These are phyloP conservation scores for Danio aesculapii DNA, from an alignment of 2,797 vertebrate genomes.

Conservation along the genomic window DNA sequence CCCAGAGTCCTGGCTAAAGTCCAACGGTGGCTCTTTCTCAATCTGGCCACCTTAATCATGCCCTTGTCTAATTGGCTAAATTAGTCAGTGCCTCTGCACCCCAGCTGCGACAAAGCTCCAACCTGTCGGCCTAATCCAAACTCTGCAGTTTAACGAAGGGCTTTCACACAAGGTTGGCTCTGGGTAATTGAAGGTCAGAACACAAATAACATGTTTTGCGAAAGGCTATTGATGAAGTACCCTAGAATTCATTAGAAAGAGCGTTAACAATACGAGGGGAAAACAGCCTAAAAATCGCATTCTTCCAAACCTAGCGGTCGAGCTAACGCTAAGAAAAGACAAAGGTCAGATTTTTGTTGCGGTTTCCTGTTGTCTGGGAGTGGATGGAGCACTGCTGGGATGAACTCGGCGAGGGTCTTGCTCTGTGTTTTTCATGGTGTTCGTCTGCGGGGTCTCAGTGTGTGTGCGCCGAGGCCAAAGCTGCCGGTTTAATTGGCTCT, in stretches of 20 bases:
- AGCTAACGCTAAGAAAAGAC: conserved; percentile 35
- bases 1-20: conserved; percentile 77
- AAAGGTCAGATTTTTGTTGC: conserved; percentile 36
- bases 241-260: conserved; percentile 33
- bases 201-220: conserved; percentile 51
- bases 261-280: conserved; percentile 20
- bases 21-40: conserved; percentile 79
- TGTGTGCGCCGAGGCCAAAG: conserved; percentile 73
- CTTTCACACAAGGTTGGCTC: conserved; percentile 55
- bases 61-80: conserved; percentile 83
- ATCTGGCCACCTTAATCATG: conserved; percentile 82
- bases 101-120: conserved; percentile 73
- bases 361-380: conserved; percentile 31
- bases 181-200: conserved; percentile 58
- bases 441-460: conserved; percentile 43
- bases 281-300: conserved; percentile 2
- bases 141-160: conserved; percentile 53
- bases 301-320: conserved; percentile 15
- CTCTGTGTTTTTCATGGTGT: conserved; percentile 12
- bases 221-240: conserved; percentile 39
- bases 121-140: conserved; percentile 66
- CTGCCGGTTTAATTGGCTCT: conserved; percentile 83
- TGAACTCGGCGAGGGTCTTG: conserved; percentile 35
- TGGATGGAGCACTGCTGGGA: conserved; percentile 52
- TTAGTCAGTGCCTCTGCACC: conserved; percentile 75